phyloP scores from a whole-genome alignment of 2,888 invertebrate species.

The Aleiodes leptofemur region DNA sequence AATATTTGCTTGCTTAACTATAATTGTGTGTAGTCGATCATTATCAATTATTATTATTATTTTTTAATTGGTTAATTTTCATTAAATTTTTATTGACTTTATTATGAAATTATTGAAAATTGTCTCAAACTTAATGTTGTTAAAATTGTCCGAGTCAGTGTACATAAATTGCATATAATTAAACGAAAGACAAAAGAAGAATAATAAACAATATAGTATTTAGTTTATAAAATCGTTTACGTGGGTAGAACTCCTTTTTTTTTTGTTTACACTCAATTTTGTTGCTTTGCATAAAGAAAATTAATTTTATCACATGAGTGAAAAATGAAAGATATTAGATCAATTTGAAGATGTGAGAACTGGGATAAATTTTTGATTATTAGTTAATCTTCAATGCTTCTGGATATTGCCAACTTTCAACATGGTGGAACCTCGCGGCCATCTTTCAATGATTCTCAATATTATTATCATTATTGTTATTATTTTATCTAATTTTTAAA shows the following conservation, averaged over 20 bases:
- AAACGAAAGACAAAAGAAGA: constrained; percentile 10
- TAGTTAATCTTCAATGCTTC: too few species aligned
- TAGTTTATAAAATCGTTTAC: background rate
- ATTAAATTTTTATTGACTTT: constrained; percentile 51
- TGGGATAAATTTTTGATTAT: too few species aligned
- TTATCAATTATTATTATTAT: constrained; percentile 65
- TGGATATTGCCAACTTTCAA: too few species aligned
- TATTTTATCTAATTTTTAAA: background rate
- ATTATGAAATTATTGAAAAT: constrained; percentile 37
- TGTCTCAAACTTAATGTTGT: constrained; percentile 40
- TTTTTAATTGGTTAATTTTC: constrained; percentile 46
- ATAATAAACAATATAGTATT: background rate
- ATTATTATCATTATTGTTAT: background rate
- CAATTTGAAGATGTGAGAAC: too few species aligned
- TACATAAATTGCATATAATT: constrained; percentile 27
- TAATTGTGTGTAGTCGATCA: constrained; percentile 52
- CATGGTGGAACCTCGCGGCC: constrained; percentile 2
- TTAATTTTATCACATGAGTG: constrained; percentile 2
- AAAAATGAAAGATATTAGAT: background rate
- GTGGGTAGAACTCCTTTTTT: constrained; percentile 22
- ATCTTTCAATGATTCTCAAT: constrained; percentile 3
- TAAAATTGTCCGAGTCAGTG: constrained; percentile 20
- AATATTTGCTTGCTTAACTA: constrained; percentile 29
- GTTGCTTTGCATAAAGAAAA: background rate
- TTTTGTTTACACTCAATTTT: constrained; percentile 1